Base-by-base conservation (phyloP, 2,888 invertebrate species). In the Agrochola circellaris region DNA sequence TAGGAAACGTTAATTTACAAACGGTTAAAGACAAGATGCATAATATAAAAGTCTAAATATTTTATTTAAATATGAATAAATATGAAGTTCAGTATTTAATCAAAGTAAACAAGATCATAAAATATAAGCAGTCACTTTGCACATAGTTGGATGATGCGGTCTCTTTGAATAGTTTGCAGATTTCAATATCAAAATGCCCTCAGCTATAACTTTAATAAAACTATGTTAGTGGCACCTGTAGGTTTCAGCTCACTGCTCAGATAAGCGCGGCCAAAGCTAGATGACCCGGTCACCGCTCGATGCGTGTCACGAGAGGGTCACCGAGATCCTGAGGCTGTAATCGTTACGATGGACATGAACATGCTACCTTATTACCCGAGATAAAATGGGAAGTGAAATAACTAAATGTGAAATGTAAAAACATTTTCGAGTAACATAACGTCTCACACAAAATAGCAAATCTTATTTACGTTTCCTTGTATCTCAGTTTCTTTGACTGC, bases 251-350 rank as follows among this genome's bases (percentile, higher is more conserved):
- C 77, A 85, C 60, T 54, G 34, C n/a, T 68, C 70, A 88, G 85
- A 79, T 85, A 65, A 77, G 58, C 75, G 26, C 17, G 23, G 45
- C 67, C 38, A 38, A n/a, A 34, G 54, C 81, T 75, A 69, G 79
- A 82, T 90, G 73, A 89, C 86, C 87, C 78, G 87, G 89, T 83
- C 85, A 89, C 67, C 45, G 75, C 56, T 81, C 73, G 68, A 70
- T 51, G 48, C 75, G 26, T 86, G 89, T 87, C 86, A 86, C 69
- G 30, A 58, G 20, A 45, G 82, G 87, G 86, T 89, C 87, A 87
- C 77, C 60, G 69, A 71, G 54, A 71, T 80, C 80, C 74, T 85
- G 56, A 20, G 61, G 62, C 70, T 20, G 66, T 62, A 23, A 64
- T 60, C 30, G 56, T 48, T 73, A 77, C 34, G 72, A 48, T 71